Conservation (phyloP, 2,113 vertebrate genomes). For the Theristicus caerulescens region DNA sequence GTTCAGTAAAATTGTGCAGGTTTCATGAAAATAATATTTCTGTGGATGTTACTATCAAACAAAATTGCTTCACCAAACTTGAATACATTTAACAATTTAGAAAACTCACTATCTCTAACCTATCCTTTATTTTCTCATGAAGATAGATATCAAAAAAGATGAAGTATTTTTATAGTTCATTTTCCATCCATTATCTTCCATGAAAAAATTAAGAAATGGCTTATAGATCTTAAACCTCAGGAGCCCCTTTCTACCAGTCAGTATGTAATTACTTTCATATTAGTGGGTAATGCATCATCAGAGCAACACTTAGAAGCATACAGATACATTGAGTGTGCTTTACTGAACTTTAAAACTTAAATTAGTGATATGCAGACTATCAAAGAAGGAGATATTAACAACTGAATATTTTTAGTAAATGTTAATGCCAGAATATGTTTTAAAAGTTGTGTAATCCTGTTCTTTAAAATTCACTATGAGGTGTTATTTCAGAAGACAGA, state of each 20-base stretch:
- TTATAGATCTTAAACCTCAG: conserved; percentile 39
- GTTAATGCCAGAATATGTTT: background rate
- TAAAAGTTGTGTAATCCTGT: background rate
- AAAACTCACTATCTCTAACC: conserved; percentile 42
- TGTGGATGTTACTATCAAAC: background rate
- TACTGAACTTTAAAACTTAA: conserved; percentile 10
- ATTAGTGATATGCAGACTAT: background rate
- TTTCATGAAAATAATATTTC: conserved; percentile 53
- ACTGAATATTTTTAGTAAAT: background rate
- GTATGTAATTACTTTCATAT: conserved; percentile 37
- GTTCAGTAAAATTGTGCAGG: conserved; percentile 3
- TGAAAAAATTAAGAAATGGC: conserved; percentile 39
- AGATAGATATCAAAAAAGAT: background rate
- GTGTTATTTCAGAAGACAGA: background rate
- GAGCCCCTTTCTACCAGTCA: conserved; percentile 6
- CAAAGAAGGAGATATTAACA: background rate
- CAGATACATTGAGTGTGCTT: background rate
- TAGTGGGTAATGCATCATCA: conserved; percentile 8
- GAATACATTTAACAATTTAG: background rate
- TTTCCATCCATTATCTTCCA: conserved; percentile 14
- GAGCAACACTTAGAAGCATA: background rate
- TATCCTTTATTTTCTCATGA: conserved; percentile 41
- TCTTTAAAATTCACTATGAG: background rate
- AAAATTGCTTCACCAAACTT: background rate
- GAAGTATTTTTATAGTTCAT: background rate